Evolutionary conservation across 2,797 vertebrate genomes (phyloP), one percentile per base, ranked within the genome.

Genomic region (Phataginus tetradactyla): DNA sequence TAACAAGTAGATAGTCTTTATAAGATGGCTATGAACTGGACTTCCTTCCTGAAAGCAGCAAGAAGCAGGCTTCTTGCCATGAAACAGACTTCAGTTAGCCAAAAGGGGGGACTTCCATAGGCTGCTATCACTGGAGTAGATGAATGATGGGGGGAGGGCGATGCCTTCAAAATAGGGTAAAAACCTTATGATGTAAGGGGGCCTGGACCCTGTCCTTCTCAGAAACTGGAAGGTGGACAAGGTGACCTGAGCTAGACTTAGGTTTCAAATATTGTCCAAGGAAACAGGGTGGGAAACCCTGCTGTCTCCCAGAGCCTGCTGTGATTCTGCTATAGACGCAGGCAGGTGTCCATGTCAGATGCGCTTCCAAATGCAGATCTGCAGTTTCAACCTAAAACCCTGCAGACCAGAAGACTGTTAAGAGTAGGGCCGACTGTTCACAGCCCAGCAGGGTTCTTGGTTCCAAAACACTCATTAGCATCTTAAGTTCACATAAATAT

Each of bases 401-500:
- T 5, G 21, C 49, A 68, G 94, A 79, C 84, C 89, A 96, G 75
- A 80, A 68, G 80, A 84, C 85, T 91, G 66, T 72, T 84, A 20
- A 42, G 61, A 79, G 42, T 17, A 68, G 63, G 53, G 59, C 84
- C 69, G 10, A 13, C 17, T 80, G 90, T 66, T 93, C 87, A 75
- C 64, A 86, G 61, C 93, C 34, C 91, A 87, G 91, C n/a, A 64
- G 91, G 71, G 63, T 53, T 29, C 69, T 91, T 77, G 78, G 91
- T 71, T 95, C 55, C 61, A 53, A 34, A 59, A 37, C 1, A 7
- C 37, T 92, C 87, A 75, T 94, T 95, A 95, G 87, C 95, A 84
- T 97, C 72, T 39, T 79, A 84, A 95, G 68, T 94, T 95, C 89
- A 93, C 59, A 96, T 85, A 86, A 94, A 96, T 91, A 93, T 77